A percentile compares a stretch with the other conserved stretches of the same genome.
Conservation (phyloP, 2,888 invertebrate species). For the Drosophila subsilvestris region DNA sequence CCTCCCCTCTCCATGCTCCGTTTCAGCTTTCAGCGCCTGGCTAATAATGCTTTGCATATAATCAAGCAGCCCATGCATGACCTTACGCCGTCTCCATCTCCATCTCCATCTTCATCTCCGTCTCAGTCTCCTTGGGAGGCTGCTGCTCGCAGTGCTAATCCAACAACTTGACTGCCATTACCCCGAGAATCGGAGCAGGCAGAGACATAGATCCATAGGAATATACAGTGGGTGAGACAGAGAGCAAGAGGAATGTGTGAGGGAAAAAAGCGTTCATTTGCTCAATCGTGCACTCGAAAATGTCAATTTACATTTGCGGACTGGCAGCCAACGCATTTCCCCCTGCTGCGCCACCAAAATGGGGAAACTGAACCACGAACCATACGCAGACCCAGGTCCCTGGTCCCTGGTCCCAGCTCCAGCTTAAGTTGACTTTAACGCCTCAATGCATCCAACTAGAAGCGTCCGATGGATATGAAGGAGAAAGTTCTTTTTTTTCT, state of each 20-base stretch:
- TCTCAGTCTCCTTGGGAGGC: conserved; percentile 27
- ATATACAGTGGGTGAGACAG: background rate
- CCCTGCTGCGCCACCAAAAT: conserved; percentile 41
- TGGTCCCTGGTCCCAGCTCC: conserved; percentile 7
- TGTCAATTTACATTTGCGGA: conserved; percentile 77
- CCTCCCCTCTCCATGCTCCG: background rate
- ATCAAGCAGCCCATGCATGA: conserved; percentile 67
- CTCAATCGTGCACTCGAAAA: conserved; percentile 79
- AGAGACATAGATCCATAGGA: conserved; percentile 8
- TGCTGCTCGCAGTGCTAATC: conserved; percentile 61
- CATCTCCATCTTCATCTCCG: background rate
- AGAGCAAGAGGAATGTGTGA: background rate
- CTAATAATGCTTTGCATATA: conserved; percentile 67
- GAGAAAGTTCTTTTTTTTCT: conserved; percentile 60
- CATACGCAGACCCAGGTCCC: background rate
- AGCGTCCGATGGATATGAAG: conserved; percentile 36
- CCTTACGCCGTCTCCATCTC: conserved; percentile 17
- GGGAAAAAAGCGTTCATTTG: conserved; percentile 67
- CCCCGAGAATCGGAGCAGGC: conserved; percentile 30
- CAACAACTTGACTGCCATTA: conserved; percentile 72
- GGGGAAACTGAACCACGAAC: conserved; percentile 33
- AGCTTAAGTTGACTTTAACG: conserved; percentile 78
- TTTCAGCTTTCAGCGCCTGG: conserved; percentile 1
- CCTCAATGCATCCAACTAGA: conserved; percentile 66
- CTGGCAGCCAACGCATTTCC: conserved; percentile 26